Conservation (phyloP, 2,888 invertebrate genomes). For the Axea sp. region DNA sequence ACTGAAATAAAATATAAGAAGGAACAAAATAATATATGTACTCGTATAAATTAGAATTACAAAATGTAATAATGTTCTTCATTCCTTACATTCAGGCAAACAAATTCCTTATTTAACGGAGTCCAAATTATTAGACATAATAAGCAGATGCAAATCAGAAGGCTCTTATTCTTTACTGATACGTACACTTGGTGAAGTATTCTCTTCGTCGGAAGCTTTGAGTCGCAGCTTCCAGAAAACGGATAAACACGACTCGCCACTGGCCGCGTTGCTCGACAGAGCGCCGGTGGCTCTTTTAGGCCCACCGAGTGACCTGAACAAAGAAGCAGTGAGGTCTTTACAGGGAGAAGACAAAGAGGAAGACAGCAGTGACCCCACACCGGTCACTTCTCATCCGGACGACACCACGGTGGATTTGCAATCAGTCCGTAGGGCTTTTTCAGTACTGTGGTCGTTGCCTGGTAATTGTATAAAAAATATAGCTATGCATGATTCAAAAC, state of each 20-base stretch:
- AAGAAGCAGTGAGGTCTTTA: constrained; percentile 86
- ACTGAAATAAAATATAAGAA: no score
- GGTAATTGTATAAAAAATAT: constrained; percentile 62
- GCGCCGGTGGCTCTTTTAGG: constrained; percentile 79
- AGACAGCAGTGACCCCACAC: constrained; percentile 83
- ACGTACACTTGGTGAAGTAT: constrained; percentile 88
- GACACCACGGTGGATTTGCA: constrained; percentile 84
- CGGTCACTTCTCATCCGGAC: constrained; percentile 75
- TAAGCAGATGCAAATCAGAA: constrained; percentile 86
- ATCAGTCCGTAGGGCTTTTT: constrained; percentile 86
- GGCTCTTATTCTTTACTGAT: constrained; percentile 87
- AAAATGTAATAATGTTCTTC: no score
- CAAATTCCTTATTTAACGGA: constrained; percentile 85
- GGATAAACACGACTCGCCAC: constrained; percentile 78
- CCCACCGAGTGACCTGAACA: constrained; percentile 82
- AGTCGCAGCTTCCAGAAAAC: constrained; percentile 86
- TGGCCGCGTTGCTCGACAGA: constrained; percentile 81
- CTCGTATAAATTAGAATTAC: no score
- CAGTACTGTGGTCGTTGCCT: constrained; percentile 79
- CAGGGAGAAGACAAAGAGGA: constrained; percentile 94
- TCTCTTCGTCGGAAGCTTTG: constrained; percentile 84
- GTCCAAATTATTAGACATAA: constrained; percentile 86
- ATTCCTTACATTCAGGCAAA: no score
- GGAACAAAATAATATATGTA: no score
- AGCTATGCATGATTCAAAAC: no score